Conservation (phyloP, 1,140 invertebrate genomes). For the Drosophila nebulosa region DNA sequence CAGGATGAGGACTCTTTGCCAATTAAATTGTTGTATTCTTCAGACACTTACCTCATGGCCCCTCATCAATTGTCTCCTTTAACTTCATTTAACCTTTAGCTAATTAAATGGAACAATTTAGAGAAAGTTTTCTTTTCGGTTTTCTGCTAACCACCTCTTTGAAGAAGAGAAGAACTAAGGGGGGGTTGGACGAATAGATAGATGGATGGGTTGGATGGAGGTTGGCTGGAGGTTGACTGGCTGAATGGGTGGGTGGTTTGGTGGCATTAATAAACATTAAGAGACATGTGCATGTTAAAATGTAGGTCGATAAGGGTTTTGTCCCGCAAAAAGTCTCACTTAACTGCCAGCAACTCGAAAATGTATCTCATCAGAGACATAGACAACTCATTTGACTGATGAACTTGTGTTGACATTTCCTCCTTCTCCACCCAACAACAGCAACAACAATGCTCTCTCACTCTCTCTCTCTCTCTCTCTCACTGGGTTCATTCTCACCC, state of each 20-base stretch:
- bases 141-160: constrained; percentile 33
- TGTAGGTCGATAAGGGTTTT: constrained; percentile 41
- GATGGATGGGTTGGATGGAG: neutral
- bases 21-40: neutral
- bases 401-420: constrained; percentile 77
- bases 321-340: constrained; percentile 56
- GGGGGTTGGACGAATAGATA: neutral
- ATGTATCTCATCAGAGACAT: constrained; percentile 29
- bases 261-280: constrained; percentile 67
- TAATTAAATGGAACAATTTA: constrained; percentile 70
- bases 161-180: constrained; percentile 9
- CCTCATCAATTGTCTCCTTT: constrained; percentile 40
- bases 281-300: constrained; percentile 47
- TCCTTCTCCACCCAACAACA: constrained; percentile 24
- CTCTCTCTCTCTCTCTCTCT: no score
- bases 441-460: constrained; percentile 4
- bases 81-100: constrained; percentile 37
- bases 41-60: neutral
- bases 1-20: neutral
- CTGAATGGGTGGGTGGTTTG: neutral
- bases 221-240: neutral
- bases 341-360: constrained; percentile 32
- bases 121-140: constrained; percentile 18
- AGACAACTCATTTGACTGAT: constrained; percentile 78
- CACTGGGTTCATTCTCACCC: no score